Percentiles rank a stretch among this genome's conserved stretches.
phyloP scores from a whole-genome alignment of 2,888 invertebrate species.

The Tachina grossa region DNA sequence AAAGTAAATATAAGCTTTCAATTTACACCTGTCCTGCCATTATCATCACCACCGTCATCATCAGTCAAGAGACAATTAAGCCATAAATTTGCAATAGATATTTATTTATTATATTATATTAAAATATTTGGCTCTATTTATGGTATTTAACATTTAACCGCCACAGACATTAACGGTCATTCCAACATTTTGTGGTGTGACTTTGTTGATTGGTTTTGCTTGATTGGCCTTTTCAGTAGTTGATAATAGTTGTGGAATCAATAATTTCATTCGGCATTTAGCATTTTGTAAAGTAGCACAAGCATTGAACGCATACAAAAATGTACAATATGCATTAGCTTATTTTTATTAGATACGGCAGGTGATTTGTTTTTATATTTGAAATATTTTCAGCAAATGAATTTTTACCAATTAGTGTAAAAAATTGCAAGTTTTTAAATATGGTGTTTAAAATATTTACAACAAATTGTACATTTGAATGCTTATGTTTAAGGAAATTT shows the following conservation, averaged over 20 bases:
- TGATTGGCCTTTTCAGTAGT: constrained; percentile 2
- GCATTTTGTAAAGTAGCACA: neutral
- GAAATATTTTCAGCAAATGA: no score
- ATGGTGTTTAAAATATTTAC: no score
- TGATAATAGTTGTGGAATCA: constrained; percentile 15
- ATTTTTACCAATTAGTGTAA: neutral
- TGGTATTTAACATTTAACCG: constrained; percentile 55
- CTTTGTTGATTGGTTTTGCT: constrained; percentile 12
- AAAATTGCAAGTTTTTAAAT: no score
- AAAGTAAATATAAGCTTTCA: constrained; percentile 2
- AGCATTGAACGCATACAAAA: neutral
- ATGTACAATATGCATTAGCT: neutral
- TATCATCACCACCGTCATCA: constrained; percentile 20
- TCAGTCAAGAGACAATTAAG: constrained; percentile 36
- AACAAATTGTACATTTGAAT: no score
- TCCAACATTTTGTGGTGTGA: constrained; percentile 43
- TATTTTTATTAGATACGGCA: no score
- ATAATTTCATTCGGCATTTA: constrained; percentile 15
- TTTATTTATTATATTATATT: constrained; percentile 36
- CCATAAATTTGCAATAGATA: constrained; percentile 44
- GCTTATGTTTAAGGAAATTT: no score
- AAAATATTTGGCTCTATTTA: constrained; percentile 50
- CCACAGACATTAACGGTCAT: constrained; percentile 35
- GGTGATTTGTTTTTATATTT: no score
- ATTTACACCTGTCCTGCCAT: constrained; percentile 24